phyloP scores from a whole-genome alignment of 2,888 invertebrate species.

The Ephialtes manifestator region DNA sequence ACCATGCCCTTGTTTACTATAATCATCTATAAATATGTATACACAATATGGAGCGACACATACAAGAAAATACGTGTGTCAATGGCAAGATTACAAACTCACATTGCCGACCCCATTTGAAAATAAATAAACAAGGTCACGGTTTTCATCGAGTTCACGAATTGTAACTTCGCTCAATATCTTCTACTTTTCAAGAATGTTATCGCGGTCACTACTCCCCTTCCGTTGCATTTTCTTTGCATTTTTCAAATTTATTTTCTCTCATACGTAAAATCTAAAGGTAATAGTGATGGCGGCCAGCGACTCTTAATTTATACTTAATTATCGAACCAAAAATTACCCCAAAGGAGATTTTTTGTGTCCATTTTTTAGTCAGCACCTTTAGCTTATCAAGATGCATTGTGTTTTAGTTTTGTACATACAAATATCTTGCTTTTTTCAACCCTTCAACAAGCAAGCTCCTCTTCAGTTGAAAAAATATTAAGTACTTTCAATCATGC shows the following conservation, averaged over 20 bases:
- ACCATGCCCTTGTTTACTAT: slow-evolving; percentile 82
- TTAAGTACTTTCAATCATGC: too few species aligned
- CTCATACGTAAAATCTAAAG: too few species aligned
- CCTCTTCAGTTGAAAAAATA: too few species aligned
- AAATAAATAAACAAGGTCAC: slow-evolving; percentile 78
- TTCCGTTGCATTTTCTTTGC: neutral
- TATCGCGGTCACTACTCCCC: neutral
- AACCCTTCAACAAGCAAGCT: too few species aligned
- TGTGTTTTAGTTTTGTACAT: too few species aligned
- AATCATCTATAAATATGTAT: slow-evolving; percentile 75
- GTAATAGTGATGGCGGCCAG: too few species aligned
- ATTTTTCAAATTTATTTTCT: neutral
- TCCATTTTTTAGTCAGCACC: too few species aligned
- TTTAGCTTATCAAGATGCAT: too few species aligned
- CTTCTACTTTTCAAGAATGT: neutral
- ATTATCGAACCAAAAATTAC: too few species aligned
- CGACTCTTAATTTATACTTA: too few species aligned
- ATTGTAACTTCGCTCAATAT: neutral
- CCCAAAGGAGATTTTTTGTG: too few species aligned
- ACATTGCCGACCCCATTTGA: slow-evolving; percentile 73
- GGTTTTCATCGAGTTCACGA: slow-evolving; percentile 53
- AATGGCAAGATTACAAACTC: slow-evolving; percentile 71
- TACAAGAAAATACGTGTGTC: slow-evolving; percentile 13
- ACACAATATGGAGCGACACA: slow-evolving; percentile 26
- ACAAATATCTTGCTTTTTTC: too few species aligned